Conservation (phyloP, 1,140 invertebrate genomes). For the Littorina saxatilis region DNA sequence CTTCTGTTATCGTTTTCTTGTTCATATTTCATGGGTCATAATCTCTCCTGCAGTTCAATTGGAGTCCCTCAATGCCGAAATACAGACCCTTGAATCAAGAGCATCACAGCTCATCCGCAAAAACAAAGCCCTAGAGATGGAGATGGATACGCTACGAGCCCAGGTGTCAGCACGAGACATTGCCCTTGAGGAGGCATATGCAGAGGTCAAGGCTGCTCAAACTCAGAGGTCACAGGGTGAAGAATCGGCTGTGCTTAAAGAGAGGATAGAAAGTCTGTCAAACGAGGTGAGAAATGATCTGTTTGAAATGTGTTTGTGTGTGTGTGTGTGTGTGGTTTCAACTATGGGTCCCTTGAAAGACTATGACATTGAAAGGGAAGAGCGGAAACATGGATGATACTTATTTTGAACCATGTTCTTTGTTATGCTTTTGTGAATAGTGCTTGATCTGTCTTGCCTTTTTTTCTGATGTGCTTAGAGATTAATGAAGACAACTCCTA, state of each 20-base stretch:
- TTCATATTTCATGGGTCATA: background rate
- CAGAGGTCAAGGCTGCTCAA: constrained; percentile 54
- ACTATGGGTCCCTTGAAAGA: no score
- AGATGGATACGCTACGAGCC: constrained; percentile 70
- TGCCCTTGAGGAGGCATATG: constrained; percentile 57
- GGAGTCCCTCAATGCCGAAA: constrained; percentile 49
- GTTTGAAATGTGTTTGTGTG: no score
- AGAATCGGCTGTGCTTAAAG: constrained; percentile 49
- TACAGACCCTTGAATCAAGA: constrained; percentile 55
- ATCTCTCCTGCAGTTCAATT: constrained; percentile 48
- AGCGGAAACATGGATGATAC: no score
- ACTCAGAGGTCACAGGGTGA: constrained; percentile 41
- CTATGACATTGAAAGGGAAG: no score
- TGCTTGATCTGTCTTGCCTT: no score
- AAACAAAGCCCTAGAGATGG: constrained; percentile 85
- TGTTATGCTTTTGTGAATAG: no score
- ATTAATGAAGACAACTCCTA: no score
- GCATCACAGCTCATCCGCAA: constrained; percentile 83
- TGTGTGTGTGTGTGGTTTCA: no score
- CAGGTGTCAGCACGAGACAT: constrained; percentile 67
- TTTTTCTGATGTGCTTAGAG: no score
- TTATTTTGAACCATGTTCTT: no score
- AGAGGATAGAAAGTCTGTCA: constrained; percentile 62
- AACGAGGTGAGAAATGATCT: constrained; percentile 1
- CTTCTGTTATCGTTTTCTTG: no score